Base-by-base conservation (phyloP, 92 coral and sea anemone genomes). In the Hydrozoanthus gracilis region DNA sequence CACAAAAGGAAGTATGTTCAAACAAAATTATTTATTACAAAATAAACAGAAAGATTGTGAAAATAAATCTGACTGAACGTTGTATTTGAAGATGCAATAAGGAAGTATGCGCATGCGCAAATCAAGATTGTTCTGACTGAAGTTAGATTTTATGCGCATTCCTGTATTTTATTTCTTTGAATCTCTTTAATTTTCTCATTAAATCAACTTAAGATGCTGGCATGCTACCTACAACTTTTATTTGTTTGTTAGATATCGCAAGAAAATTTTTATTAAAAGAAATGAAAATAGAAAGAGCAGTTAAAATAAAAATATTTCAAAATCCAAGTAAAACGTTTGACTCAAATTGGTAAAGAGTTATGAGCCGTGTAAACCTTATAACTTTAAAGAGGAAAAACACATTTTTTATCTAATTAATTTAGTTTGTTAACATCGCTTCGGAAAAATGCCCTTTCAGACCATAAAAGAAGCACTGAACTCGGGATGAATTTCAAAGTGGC, bases 401-500 rank as follows among this genome's bases (percentile, higher is more conserved):
- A 6, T 68, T 15, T 35, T 68, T 68, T 68, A 18, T 2, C 8
- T 35, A 68, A 68, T 35, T n/a, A 48, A 50, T n/a, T 15, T 8
- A 73, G 6, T 0, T 3, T 27, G 4, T 54, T 54, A 46, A 27
- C 71, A 8, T 9, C 71, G n/a, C 39, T 27, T 27, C 39, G 2
- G 39, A 27, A 78, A 55, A 58, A n/a, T 7, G n/a, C 12, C 15
- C 48, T 46, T 4, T 79, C 45, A 79, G 61, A 48, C 51, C 58
- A 62, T 64, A 50, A 79, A 79, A 4, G 84, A 79, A 8, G 85
- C 70, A 62, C 85, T 80, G 14, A 95, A 89, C 83, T 97, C 99
- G 1, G 99, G 99, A 48, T 97, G 99, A 71, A 97, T 97, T 70
- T 94, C 98, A 72, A 97, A 97, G 86, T 90, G 88, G 3, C 95